A percentile compares a stretch with the other conserved stretches of the same genome.
phyloP scores from a whole-genome alignment of 2,797 vertebrate species.

The Triplophysa yarkandensis region DNA sequence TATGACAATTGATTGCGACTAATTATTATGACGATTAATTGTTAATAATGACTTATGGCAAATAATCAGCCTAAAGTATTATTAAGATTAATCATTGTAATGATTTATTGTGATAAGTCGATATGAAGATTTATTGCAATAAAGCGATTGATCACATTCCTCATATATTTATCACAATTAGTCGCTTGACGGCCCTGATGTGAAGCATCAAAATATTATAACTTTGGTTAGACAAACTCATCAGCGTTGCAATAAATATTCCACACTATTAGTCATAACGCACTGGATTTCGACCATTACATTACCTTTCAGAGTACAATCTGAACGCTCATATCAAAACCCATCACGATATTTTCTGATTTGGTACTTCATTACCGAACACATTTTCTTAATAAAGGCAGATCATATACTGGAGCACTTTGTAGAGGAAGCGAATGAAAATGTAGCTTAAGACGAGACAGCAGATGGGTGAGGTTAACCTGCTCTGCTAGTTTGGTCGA shows the following conservation, averaged over 20 bases:
- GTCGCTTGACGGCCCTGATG: too few relatives aligned
- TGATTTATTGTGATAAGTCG: too few relatives aligned
- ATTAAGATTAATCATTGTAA: too few relatives aligned
- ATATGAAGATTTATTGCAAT: too few relatives aligned
- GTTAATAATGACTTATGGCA: too few relatives aligned
- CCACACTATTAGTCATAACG: conserved; percentile 63
- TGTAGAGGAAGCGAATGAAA: conserved; percentile 63
- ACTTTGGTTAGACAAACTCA: conserved; percentile 52
- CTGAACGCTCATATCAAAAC: conserved; percentile 31
- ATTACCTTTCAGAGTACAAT: too few relatives aligned
- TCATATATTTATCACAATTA: too few relatives aligned
- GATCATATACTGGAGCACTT: conserved; percentile 59
- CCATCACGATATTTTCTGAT: neutral
- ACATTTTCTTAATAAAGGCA: conserved; percentile 61
- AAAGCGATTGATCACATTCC: too few relatives aligned
- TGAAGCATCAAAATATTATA: conserved; percentile 42
- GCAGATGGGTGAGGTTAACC: conserved; percentile 42
- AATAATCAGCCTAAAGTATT: too few relatives aligned
- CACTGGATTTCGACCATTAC: too few relatives aligned
- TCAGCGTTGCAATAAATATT: conserved; percentile 33
- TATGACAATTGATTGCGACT: too few relatives aligned
- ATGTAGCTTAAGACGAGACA: conserved; percentile 63
- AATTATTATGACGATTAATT: too few relatives aligned
- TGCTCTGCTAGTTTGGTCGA: conserved; percentile 39
- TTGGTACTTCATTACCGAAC: conserved; percentile 31